These are phyloP conservation scores for Drosophila quasianomalipes DNA, from an alignment of 2,888 invertebrate species.

Conservation along the genomic window DNA sequence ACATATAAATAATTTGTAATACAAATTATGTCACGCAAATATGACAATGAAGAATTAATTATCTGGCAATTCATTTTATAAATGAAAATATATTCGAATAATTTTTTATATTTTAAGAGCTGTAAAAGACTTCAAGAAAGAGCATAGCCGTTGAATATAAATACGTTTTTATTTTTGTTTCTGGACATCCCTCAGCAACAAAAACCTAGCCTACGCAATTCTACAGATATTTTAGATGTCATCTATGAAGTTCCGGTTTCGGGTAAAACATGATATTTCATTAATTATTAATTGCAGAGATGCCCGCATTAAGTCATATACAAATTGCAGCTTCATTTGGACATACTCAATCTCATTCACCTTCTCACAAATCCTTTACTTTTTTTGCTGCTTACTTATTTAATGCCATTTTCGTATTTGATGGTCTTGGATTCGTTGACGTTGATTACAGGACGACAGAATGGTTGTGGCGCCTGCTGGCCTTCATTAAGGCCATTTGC, in stretches of 20 bases:
- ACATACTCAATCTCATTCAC: constrained; percentile 5
- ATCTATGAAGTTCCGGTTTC: background rate
- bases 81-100: background rate
- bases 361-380: constrained; percentile 25
- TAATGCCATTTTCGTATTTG: constrained; percentile 53
- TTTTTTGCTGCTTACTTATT: constrained; percentile 31
- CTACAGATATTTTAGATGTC: background rate
- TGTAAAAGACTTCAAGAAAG: background rate
- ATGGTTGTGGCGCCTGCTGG: constrained; percentile 24
- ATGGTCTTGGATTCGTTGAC: constrained; percentile 46
- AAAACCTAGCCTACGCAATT: too few relatives aligned
- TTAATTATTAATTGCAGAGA: background rate
- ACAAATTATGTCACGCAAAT: background rate
- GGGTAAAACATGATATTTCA: background rate
- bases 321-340: constrained; percentile 23
- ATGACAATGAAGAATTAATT: constrained; percentile 2
- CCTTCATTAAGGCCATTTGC: constrained; percentile 71
- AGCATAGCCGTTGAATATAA: background rate
- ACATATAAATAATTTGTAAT: background rate
- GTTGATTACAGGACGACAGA: constrained; percentile 57
- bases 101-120: background rate
- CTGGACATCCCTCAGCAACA: background rate
- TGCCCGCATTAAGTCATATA: constrained; percentile 13
- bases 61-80: background rate
- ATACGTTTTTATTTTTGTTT: background rate